phyloP scores from a whole-genome alignment of 64 coral and sea anemone species.

The Trachythela sp. region DNA sequence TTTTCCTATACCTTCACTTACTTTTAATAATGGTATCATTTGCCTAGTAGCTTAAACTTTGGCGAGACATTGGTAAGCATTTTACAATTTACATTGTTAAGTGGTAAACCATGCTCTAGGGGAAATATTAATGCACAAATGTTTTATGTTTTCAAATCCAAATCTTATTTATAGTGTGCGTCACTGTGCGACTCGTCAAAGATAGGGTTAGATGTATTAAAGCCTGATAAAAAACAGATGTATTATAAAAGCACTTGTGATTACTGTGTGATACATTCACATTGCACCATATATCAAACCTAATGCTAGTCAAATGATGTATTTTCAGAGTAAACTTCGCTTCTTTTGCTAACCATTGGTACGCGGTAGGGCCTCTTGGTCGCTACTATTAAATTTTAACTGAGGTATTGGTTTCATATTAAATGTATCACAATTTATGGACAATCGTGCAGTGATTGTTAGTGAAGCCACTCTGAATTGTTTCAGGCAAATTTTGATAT shows the following conservation, averaged over 20 bases:
- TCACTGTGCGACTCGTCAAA: background rate
- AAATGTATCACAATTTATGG: background rate
- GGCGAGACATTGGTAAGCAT: too few relatives aligned
- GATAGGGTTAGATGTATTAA: background rate
- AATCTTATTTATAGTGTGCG: background rate
- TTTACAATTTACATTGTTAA: background rate
- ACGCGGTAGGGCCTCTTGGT: background rate
- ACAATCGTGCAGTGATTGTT: too few relatives aligned
- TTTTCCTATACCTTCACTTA: background rate
- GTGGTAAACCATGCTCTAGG: background rate
- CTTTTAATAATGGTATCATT: background rate
- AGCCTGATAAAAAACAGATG: background rate
- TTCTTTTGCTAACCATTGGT: background rate
- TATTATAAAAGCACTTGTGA: background rate
- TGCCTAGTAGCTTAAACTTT: background rate
- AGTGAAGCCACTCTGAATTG: too few relatives aligned
- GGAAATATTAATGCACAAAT: background rate
- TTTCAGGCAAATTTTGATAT: too few relatives aligned
- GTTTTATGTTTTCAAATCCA: background rate
- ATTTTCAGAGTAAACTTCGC: background rate
- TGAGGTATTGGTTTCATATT: background rate
- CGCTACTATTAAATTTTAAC: background rate
- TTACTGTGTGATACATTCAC: background rate
- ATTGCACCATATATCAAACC: background rate
- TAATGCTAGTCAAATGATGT: background rate